phyloP scores from a whole-genome alignment of 1,140 invertebrate genomes.

The Drosophila ambigua region DNA sequence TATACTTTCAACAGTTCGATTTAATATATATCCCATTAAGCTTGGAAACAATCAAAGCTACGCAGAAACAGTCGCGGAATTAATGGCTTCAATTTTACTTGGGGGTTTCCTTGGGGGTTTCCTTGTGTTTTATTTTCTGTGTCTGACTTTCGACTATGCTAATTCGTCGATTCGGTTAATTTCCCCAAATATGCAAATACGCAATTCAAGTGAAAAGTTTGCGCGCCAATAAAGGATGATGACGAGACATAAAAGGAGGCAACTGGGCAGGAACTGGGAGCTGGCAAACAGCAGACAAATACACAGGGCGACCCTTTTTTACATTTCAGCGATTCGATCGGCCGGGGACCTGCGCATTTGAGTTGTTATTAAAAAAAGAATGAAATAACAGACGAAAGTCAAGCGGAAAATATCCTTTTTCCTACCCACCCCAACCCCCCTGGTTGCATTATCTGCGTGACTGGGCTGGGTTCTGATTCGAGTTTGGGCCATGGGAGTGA shows the following conservation, averaged over 20 bases:
- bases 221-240: constrained; percentile 49
- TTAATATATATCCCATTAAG: no score
- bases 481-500: not conserved
- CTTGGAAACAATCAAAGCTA: no score
- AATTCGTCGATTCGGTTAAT: constrained; percentile 70
- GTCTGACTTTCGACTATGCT: constrained; percentile 25
- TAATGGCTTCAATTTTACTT: no score
- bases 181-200: constrained; percentile 71
- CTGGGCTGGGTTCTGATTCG: not conserved
- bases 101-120: no score
- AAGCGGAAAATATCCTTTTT: constrained; percentile 57
- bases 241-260: constrained; percentile 46
- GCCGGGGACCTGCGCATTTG: constrained; percentile 48
- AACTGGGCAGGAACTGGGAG: not conserved
- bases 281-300: no score
- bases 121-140: no score
- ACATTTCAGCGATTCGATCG: constrained; percentile 64
- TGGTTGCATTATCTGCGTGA: constrained; percentile 24
- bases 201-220: constrained; percentile 68
- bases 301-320: constrained; percentile 55
- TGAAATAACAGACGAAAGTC: constrained; percentile 20
- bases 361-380: constrained; percentile 69
- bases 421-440: not conserved
- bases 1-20: no score
- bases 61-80: no score